A percentile compares a stretch with the other conserved stretches of the same genome.
These are phyloP conservation scores for Anisognathus igniventris DNA, from an alignment of 2,797 vertebrate species.

Conservation along the genomic window DNA sequence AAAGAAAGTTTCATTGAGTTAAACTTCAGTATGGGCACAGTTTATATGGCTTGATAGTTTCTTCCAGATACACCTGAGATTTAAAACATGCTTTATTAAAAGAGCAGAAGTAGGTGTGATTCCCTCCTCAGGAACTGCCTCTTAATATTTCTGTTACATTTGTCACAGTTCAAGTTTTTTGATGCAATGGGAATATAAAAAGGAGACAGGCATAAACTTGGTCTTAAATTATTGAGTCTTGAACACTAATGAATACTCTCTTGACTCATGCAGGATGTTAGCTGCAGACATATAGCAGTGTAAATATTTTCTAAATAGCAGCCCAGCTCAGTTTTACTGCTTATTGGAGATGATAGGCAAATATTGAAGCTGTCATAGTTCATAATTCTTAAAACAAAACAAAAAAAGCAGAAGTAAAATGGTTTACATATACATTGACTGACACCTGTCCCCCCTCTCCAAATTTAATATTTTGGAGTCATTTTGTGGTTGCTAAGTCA, in stretches of 20 bases:
- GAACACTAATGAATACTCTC: background rate
- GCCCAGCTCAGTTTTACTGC: background rate
- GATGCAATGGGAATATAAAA: background rate
- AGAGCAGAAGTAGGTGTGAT: background rate
- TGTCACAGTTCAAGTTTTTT: background rate
- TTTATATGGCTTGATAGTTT: background rate
- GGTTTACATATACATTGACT: background rate
- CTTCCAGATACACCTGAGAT: background rate
- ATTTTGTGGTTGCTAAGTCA: background rate
- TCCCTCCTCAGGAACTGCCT: background rate
- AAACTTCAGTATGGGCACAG: background rate
- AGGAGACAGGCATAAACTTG: background rate
- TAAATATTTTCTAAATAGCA: background rate
- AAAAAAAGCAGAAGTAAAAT: background rate
- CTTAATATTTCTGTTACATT: background rate
- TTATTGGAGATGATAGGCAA: background rate
- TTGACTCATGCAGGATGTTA: background rate
- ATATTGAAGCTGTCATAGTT: background rate
- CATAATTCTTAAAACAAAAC: background rate
- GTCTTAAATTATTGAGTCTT: background rate
- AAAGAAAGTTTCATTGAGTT: background rate
- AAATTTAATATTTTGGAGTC: background rate
- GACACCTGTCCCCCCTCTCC: fast-evolving
- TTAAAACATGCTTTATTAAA: background rate
- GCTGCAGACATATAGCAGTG: background rate